Base-by-base conservation (phyloP, 2,888 invertebrate species). In the Scaptomyza cyrtandrae region DNA sequence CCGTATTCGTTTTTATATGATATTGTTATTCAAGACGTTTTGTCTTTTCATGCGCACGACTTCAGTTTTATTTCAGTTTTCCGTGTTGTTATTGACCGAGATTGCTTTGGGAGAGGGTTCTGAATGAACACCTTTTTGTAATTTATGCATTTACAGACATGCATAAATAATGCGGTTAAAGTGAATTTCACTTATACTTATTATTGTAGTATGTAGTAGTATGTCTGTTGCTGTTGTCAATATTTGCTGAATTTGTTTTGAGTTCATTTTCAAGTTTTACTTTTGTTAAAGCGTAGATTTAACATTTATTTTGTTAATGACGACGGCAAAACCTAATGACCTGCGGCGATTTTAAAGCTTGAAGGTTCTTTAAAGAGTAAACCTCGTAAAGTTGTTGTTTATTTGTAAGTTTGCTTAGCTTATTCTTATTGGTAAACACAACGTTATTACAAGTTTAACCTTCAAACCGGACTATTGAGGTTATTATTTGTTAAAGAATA, bases 21-120 rank as follows among this genome's bases (percentile, higher is more conserved):
- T 50, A 72, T 88, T 81, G 78, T 83, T 86, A 81, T 81, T 88
- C 81, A 83, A 81, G 73, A 80, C 88, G 53, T 35, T 70, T 66
- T 71, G 80, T 60, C 62, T 67, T 81, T 55, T 63, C 72, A 57
- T 57, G 67, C 58, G 53, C 60, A 16, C 46, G 14, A 39, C 54
- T 27, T 61, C 65, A 57, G 16, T 65, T 62, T 58, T 29, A 59
- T 50, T 48, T 52, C 19, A 45, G 7, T 60, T 77, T 77, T 78
- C 79, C 78, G 71, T 71, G 49, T 75, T 62, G 61, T 62, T 61
- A 71, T 75, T 79, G 64, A 56, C 55, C 65, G 62, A 80, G 59
- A 39, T 41, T 62, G 59, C 19, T 45, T 52, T 77, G 65, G 13
- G 41, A 41, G 41, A 41, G 41, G 41, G 75, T 78, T 81, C 78